Base-by-base conservation (phyloP, 2,797 vertebrate species). In the Aratinga solstitialis region DNA sequence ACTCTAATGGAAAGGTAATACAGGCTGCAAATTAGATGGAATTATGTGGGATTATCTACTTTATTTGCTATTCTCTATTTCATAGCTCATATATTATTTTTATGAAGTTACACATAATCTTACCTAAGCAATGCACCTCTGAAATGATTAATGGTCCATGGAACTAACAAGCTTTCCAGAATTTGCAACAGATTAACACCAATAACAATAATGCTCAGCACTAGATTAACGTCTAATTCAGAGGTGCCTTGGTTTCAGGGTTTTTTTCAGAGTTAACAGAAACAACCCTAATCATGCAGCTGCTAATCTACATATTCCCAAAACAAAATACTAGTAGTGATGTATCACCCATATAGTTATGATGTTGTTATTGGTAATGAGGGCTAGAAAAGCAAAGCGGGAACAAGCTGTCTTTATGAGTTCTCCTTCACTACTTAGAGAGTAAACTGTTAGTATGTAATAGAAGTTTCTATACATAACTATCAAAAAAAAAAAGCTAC, bases 261-360 rank as follows among this genome's bases (percentile, higher is more conserved):
- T 2, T 23, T 20, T 24, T 73, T 22, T 18, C 38, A 68, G 24
- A 66, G 66, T 51, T 54, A 61, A 59, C 36, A 69, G 68, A 58
- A 66, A 43, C 47, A 36, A 22, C 27, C 32, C 65, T 26, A 27
- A 27, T 3, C 0, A 26, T 9, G 10, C 86, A 89, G 80, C n/a
- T 84, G 61, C 75, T 51, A 36, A 78, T 42, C 72, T 83, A 65
- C 38, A 32, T 4, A 27, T 18, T 84, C 79, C 89, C 23, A 2
- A 92, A 92, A 66, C 42, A 63, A 58, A 40, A 90, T 20, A 17
- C 45, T 66, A 42, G 38, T 51, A 27, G 29, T 15, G 53, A 78
- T 2, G 2, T 14, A 13, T 43, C 18, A 61, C 23, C 61, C 42
- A 19, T 14, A 0, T 3, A 26, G 56, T 21, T 50, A 38, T 1